Percentiles rank a stretch among this genome's conserved stretches.
phyloP scores from a whole-genome alignment of 2,797 vertebrate genomes.

The Onychomys leucogaster region DNA sequence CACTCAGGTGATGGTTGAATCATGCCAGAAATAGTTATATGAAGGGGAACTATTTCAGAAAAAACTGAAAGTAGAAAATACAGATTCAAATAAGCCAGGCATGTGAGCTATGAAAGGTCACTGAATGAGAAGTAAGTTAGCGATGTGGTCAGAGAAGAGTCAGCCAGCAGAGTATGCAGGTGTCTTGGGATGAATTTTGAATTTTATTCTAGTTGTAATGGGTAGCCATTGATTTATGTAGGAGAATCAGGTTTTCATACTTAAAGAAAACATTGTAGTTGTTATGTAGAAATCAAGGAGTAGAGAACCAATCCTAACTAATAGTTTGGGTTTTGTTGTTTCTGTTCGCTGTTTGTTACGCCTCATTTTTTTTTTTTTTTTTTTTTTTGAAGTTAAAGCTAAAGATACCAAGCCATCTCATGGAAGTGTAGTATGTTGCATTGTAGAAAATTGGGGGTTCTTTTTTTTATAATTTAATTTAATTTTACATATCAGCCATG shows the following conservation, averaged over 20 bases:
- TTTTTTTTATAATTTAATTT: too few relatives aligned
- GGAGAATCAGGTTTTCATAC: slow-evolving; percentile 22
- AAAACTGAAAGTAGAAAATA: slow-evolving; percentile 25
- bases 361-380: not conserved
- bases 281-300: not conserved
- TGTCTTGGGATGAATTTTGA: not conserved
- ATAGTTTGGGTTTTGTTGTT: slow-evolving; percentile 13
- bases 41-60: not conserved
- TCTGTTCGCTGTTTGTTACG: not conserved
- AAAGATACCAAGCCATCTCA: slow-evolving; percentile 31
- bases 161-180: not conserved
- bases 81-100: slow-evolving; percentile 46
- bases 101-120: slow-evolving; percentile 23
- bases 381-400: not conserved
- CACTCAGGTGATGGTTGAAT: slow-evolving; percentile 5
- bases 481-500: too few relatives aligned
- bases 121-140: not conserved
- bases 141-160: slow-evolving; percentile 28
- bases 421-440: not conserved
- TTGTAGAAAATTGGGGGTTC: not conserved
- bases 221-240: not conserved
- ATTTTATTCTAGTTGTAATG: slow-evolving; percentile 21
- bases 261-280: slow-evolving; percentile 30
- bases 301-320: slow-evolving; percentile 11
- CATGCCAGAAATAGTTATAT: slow-evolving; percentile 8